Evolutionary conservation across 1,140 invertebrate genomes (phyloP), one percentile per base, ranked within the genome.

Genomic region (Drosophila bocki): DNA sequence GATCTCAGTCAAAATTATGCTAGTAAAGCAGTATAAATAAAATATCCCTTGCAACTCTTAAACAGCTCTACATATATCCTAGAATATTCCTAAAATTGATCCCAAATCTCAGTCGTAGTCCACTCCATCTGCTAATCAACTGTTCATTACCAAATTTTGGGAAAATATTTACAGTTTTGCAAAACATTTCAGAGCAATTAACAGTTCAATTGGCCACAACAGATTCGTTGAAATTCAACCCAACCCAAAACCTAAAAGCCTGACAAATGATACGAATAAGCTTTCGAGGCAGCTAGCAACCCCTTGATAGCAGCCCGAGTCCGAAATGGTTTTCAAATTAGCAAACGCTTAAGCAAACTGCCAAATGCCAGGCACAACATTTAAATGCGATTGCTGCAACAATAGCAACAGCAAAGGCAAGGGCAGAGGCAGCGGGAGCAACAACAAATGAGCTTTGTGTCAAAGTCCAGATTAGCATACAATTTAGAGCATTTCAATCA

Each of bases 401-500:
- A 58, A 45, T 9, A 44, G 17, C 54, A 45, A 29, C 37, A 35
- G 13, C 51, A 58, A 60, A 15, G 7, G 60, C 41, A 22, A 58
- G 15, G 29, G 47, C 11, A 39, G 13, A 7, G 11, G 29, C 12
- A n/a, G 39, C 39, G 51, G 33, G 9, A 12, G 6, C 6, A 22
- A 32, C 26, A 57, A 87, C 76, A 86, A 86, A 87, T 86, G 83
- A 65, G 51, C 60, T 75, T 61, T 44, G 56, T 67, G 82, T 58
- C 54, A 65, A 59, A 59, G 74, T 60, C 63, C 47, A 54, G 84
- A 87, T 87, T 88, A 88, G 84, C 84, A 88, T 80, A 78, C 80
- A 75, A 88, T 87, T 88, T 84, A 78, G 87, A 80, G 80, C 74
- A 62, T 81, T 80, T 84, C 84, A 90, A 90, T 90, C 84, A 90